Conservation (phyloP, 2,888 invertebrate species). For the Cactoblastis cactorum region DNA sequence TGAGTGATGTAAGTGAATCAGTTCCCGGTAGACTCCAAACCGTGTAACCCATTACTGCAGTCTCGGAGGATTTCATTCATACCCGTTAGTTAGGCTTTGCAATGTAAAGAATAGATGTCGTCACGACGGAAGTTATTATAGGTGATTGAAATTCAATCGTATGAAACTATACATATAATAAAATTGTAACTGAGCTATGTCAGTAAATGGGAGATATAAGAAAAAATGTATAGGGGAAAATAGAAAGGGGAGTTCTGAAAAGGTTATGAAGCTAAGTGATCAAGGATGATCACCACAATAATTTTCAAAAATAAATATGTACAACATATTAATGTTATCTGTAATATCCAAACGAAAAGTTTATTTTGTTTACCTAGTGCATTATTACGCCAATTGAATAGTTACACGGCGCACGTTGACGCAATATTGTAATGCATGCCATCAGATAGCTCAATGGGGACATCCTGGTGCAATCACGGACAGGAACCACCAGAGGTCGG, state of each 20-base stretch:
- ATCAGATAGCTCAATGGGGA: constrained; percentile 43
- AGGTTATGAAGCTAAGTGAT: no score
- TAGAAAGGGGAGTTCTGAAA: no score
- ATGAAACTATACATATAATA: no score
- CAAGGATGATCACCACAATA: no score
- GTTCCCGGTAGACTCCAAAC: constrained; percentile 28
- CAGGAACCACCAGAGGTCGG: constrained; percentile 13
- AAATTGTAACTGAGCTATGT: no score
- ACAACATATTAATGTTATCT: no score
- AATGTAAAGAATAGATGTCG: no score
- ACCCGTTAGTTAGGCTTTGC: background rate
- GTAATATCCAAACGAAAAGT: background rate
- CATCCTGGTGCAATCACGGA: constrained; percentile 46
- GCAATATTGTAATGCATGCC: constrained; percentile 23
- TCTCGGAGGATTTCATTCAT: constrained; percentile 2
- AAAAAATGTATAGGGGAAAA: no score
- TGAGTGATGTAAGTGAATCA: background rate
- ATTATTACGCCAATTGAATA: constrained; percentile 34
- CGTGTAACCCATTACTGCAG: constrained; percentile 28
- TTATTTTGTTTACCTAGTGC: background rate
- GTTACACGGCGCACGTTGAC: constrained; percentile 27
- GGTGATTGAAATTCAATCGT: no score
- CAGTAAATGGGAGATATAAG: no score
- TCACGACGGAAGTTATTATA: no score
- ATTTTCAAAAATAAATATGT: no score